Conservation (phyloP, 2,797 vertebrate species). For the Cephalopachus bancanus region DNA sequence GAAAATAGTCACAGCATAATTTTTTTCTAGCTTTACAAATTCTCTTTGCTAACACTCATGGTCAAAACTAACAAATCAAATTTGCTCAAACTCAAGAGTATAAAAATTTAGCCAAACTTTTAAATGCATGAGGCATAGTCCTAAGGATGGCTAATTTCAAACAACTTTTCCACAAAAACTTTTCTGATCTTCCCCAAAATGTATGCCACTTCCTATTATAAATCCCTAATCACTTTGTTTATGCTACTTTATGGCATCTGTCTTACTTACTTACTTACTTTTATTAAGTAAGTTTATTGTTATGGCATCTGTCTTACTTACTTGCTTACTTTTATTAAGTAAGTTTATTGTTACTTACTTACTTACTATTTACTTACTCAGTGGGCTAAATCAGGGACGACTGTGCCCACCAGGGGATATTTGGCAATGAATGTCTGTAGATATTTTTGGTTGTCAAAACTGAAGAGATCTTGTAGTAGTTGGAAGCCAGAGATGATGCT, state of each 20-base stretch:
- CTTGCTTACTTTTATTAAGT: too few species aligned
- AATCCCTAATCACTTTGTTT: background rate
- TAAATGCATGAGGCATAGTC: background rate
- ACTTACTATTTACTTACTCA: background rate
- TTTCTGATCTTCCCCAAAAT: background rate
- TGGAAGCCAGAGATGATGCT: background rate
- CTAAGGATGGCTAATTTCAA: background rate
- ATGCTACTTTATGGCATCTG: background rate
- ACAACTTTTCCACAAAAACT: background rate
- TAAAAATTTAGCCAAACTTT: background rate
- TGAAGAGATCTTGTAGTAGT: background rate
- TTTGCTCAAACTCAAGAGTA: background rate
- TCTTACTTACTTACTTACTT: background rate
- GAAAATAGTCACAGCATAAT: background rate
- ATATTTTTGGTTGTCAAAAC: background rate
- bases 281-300: too few species aligned
- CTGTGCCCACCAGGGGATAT: background rate
- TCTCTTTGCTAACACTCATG: background rate
- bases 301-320: background rate
- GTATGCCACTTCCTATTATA: background rate
- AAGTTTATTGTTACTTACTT: too few species aligned
- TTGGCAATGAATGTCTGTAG: background rate
- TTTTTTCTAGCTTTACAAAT: background rate
- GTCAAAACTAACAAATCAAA: background rate
- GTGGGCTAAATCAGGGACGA: background rate